A percentile compares a stretch with the other conserved stretches of the same genome.
phyloP scores from a whole-genome alignment of 2,113 vertebrate species.

The Mixornis gularis region DNA sequence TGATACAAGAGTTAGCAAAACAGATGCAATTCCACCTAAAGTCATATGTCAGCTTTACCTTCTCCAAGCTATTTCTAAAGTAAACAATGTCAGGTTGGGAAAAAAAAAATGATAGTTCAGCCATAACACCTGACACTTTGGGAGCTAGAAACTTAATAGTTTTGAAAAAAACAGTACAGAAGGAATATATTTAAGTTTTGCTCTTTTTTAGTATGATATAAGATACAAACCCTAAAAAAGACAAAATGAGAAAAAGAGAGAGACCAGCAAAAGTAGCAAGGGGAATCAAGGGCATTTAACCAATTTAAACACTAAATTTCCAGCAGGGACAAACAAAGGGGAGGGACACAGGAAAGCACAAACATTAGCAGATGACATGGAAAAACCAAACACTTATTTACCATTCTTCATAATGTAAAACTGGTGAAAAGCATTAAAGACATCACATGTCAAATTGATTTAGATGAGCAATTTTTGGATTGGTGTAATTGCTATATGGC shows the following conservation, averaged over 20 bases:
- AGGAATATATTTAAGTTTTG: neutral
- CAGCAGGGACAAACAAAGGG: neutral
- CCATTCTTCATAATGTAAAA: neutral
- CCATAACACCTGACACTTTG: neutral
- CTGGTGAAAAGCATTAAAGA: neutral
- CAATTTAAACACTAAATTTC: neutral
- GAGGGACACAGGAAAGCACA: neutral
- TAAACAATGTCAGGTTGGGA: neutral
- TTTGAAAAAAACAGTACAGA: neutral
- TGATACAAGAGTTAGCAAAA: neutral
- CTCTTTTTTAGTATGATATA: neutral
- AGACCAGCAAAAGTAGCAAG: neutral
- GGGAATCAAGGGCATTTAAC: neutral
- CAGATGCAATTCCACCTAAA: neutral
- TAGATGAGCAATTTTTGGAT: neutral
- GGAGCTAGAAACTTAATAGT: neutral
- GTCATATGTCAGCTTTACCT: neutral
- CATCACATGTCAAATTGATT: neutral
- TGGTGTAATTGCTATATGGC: neutral
- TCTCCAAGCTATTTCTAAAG: neutral
- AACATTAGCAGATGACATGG: neutral
- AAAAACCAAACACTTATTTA: neutral
- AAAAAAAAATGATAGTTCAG: neutral
- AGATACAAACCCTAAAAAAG: neutral
- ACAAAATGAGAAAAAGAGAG: neutral